These are phyloP conservation scores for Lypha dubia DNA, from an alignment of 2,888 invertebrate species.

Conservation along the genomic window DNA sequence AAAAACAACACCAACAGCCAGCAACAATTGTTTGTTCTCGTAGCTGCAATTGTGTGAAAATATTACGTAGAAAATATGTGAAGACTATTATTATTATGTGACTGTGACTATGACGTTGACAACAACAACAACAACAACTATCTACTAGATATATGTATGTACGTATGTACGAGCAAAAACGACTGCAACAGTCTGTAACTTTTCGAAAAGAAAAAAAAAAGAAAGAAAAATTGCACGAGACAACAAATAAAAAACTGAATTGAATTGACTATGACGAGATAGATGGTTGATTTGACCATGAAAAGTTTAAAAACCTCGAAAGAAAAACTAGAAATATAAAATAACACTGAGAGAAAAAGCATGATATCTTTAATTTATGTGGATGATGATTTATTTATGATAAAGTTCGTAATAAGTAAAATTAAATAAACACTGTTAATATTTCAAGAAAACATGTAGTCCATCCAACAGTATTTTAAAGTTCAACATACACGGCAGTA, in stretches of 20 bases:
- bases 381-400: too few species aligned
- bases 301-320: slow-evolving; percentile 75
- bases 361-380: too few species aligned
- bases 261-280: slow-evolving; percentile 69
- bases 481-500: too few species aligned
- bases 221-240: slow-evolving; percentile 44
- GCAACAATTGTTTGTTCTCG: slow-evolving; percentile 67
- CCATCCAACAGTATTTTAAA: too few species aligned
- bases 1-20: slow-evolving; percentile 6
- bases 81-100: slow-evolving; percentile 44
- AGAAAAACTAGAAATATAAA: slow-evolving; percentile 69
- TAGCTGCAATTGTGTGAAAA: slow-evolving; percentile 64
- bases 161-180: too few species aligned
- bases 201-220: slow-evolving; percentile 18
- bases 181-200: slow-evolving; percentile 49
- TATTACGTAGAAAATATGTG: slow-evolving; percentile 58
- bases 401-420: too few species aligned
- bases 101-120: slow-evolving; percentile 63
- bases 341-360: slow-evolving; percentile 45
- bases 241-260: slow-evolving; percentile 48
- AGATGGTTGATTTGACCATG: slow-evolving; percentile 74
- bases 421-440: too few species aligned
- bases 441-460: too few species aligned
- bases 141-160: too few species aligned
- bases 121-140: slow-evolving; percentile 60